phyloP scores from a whole-genome alignment of 2,888 invertebrate species.

The Phytoseiulus persimilis region DNA sequence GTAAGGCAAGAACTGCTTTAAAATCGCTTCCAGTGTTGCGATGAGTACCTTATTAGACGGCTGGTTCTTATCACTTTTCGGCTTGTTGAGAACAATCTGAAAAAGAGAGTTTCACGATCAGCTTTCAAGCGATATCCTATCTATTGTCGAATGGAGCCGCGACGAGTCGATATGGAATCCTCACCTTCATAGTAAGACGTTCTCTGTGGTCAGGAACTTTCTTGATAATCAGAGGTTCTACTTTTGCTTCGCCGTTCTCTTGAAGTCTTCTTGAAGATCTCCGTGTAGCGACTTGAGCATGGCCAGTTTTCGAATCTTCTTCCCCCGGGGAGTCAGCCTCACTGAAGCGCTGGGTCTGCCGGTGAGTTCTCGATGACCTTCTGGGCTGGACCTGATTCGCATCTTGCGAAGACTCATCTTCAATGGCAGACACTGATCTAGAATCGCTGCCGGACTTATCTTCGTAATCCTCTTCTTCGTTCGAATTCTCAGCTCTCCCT shows the following conservation, averaged over 20 bases:
- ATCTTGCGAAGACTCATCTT: slow-evolving; percentile 28
- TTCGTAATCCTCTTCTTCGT: not conserved
- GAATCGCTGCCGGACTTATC: not conserved
- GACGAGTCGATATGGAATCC: too few relatives aligned
- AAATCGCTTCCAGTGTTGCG: slow-evolving; percentile 18
- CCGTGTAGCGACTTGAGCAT: not conserved
- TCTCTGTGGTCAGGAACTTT: not conserved
- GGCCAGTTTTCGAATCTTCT: not conserved
- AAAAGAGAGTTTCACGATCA: not conserved
- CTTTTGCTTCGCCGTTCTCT: slow-evolving; percentile 40
- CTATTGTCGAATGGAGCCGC: too few relatives aligned
- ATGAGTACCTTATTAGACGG: slow-evolving; percentile 23
- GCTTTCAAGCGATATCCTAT: too few relatives aligned
- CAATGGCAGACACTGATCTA: not conserved
- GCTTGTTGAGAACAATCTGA: slow-evolving; percentile 7
- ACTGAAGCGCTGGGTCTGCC: slow-evolving; percentile 21
- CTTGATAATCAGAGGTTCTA: slow-evolving; percentile 39
- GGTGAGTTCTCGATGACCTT: slow-evolving; percentile 12
- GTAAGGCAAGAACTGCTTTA: slow-evolving; percentile 9
- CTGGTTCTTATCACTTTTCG: slow-evolving; percentile 19
- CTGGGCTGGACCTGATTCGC: not conserved
- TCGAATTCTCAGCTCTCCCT: not conserved
- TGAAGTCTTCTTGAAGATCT: slow-evolving; percentile 39
- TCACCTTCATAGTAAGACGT: slow-evolving; percentile 8
- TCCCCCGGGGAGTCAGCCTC: not conserved